These are phyloP conservation scores for Xanthorhoe designata DNA, from an alignment of 2,888 invertebrate genomes.

Conservation along the genomic window DNA sequence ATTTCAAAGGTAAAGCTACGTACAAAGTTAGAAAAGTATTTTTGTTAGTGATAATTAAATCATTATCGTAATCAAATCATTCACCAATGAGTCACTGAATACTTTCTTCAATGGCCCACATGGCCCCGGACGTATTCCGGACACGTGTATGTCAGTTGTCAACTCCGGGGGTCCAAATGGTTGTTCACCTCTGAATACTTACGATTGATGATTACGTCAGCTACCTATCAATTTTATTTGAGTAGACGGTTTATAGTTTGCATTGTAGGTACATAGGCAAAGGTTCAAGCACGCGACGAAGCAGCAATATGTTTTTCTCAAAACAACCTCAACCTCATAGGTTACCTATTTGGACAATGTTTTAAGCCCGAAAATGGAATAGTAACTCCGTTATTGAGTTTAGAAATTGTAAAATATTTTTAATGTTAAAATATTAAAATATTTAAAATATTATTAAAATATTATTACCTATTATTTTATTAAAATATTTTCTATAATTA, in stretches of 20 bases:
- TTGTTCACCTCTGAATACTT: constrained; percentile 21
- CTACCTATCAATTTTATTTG: constrained; percentile 8
- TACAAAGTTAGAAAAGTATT: neutral
- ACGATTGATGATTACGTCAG: too few relatives aligned
- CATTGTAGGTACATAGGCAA: neutral
- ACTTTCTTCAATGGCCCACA: constrained; percentile 23
- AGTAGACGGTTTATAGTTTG: constrained; percentile 8
- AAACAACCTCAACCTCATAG: neutral
- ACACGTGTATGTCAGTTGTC: constrained; percentile 29
- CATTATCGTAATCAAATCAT: neutral
- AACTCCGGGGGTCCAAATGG: constrained; percentile 28
- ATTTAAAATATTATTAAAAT: too few relatives aligned
- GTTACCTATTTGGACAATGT: neutral
- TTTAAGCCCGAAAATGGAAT: too few relatives aligned
- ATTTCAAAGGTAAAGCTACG: neutral
- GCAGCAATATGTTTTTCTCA: neutral
- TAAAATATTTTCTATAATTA: too few relatives aligned
- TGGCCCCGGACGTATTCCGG: constrained; percentile 11
- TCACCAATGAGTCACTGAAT: constrained; percentile 6
- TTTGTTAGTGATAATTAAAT: neutral
- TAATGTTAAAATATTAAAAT: too few relatives aligned
- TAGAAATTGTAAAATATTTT: too few relatives aligned
- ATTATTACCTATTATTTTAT: too few relatives aligned
- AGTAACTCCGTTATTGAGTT: too few relatives aligned
- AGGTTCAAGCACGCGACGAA: neutral